Conservation (phyloP, 2,797 vertebrate genomes). For the Enteromius radiatus region DNA sequence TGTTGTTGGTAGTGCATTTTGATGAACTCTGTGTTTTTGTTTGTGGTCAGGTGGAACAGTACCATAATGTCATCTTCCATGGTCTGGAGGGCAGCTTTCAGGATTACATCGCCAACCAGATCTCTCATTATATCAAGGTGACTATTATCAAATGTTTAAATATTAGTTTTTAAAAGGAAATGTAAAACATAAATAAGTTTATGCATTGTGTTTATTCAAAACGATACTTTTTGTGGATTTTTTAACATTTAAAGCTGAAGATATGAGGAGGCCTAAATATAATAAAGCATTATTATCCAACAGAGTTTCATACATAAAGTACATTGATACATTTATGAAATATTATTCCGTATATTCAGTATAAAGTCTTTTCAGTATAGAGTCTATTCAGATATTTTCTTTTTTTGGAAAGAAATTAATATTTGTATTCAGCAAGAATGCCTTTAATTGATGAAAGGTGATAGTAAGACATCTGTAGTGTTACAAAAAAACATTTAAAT, state of each 20-base stretch:
- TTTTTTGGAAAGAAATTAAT: not conserved
- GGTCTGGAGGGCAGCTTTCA: constrained; percentile 94
- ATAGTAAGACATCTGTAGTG: not conserved
- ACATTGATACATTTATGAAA: not conserved
- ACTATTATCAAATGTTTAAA: not conserved
- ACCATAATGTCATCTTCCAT: constrained; percentile 91
- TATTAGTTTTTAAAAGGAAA: not conserved
- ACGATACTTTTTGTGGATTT: not conserved
- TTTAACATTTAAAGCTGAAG: not conserved
- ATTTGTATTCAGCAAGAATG: not conserved
- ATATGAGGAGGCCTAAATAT: not conserved
- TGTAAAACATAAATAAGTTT: not conserved
- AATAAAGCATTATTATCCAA: not conserved
- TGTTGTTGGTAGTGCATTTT: not conserved
- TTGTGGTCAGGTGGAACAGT: constrained; percentile 88
- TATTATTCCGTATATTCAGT: not conserved
- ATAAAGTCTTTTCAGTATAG: not conserved
- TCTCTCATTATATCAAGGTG: constrained; percentile 91
- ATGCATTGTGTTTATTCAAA: not conserved
- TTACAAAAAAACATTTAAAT: not conserved
- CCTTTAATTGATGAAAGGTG: not conserved
- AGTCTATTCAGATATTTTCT: not conserved
- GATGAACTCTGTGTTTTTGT: not conserved
- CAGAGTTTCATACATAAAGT: not conserved
- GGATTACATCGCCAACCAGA: constrained; percentile 85